A percentile compares a stretch with the other conserved stretches of the same genome.
Conservation (phyloP, 2,113 vertebrate genomes). For the Callospermophilus lateralis region DNA sequence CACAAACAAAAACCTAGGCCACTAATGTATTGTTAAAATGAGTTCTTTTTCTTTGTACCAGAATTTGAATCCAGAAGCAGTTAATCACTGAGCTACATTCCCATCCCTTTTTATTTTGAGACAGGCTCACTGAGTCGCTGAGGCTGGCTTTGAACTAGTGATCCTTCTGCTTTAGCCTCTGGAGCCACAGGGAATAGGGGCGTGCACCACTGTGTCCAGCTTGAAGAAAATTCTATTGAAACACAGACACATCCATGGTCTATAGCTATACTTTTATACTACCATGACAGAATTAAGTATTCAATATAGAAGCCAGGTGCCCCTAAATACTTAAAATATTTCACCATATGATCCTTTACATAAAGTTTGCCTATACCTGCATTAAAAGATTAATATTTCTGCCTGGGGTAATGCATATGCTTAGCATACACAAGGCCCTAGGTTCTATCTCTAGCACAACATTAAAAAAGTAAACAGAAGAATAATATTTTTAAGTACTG, state of each 20-base stretch:
- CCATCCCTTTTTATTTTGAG: too few species aligned
- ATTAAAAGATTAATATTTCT: conserved; percentile 54
- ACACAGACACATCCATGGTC: not conserved
- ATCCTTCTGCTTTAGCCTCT: too few species aligned
- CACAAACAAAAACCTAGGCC: not conserved
- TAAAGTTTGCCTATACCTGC: not conserved
- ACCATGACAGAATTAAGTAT: not conserved
- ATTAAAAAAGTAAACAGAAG: not conserved
- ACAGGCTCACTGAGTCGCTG: too few species aligned
- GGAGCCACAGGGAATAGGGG: too few species aligned
- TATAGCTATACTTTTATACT: not conserved
- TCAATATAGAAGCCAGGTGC: not conserved
- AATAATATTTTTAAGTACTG: conserved; percentile 18
- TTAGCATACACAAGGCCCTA: not conserved
- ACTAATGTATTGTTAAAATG: not conserved
- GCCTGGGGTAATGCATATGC: not conserved
- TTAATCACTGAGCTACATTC: too few species aligned
- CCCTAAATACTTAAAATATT: not conserved
- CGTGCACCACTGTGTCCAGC: too few species aligned
- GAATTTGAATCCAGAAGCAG: too few species aligned
- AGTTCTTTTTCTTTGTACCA: not conserved
- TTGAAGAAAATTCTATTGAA: not conserved
- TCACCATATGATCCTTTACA: conserved; percentile 31
- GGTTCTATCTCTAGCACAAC: not conserved
- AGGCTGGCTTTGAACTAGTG: too few species aligned